A percentile compares a stretch with the other conserved stretches of the same genome.
These are phyloP conservation scores for Palythoa heliodiscus DNA, from an alignment of 92 coral and sea anemone species.

Conservation along the genomic window DNA sequence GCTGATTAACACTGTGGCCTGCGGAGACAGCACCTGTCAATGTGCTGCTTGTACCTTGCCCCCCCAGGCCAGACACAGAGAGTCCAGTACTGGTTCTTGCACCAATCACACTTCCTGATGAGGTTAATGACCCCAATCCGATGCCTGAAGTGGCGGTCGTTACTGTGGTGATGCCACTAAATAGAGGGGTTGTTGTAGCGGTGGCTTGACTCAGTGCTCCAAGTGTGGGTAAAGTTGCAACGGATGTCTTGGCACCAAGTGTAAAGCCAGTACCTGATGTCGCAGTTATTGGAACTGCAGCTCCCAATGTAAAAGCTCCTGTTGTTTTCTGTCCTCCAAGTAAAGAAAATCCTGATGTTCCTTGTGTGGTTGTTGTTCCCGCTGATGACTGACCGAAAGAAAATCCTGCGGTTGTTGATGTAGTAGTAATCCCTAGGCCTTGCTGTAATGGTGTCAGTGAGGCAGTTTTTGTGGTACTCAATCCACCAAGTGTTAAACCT, in stretches of 20 bases:
- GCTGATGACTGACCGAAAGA: conserved; percentile 25
- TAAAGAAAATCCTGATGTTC: conserved; percentile 18
- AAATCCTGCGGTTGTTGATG: not conserved
- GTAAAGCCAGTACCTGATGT: conserved; percentile 23
- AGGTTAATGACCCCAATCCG: conserved; percentile 10
- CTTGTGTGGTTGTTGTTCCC: conserved; percentile 4
- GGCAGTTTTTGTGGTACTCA: conserved; percentile 12
- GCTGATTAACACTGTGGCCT: not conserved
- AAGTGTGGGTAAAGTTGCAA: not conserved
- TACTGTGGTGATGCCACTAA: conserved; percentile 1
- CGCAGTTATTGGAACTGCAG: not conserved
- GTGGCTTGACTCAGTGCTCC: conserved; percentile 4
- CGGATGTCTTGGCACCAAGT: conserved; percentile 28
- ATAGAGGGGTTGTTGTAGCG: conserved; percentile 36
- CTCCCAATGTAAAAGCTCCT: conserved; percentile 12
- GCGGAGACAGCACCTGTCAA: not conserved
- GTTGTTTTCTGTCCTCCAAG: conserved; percentile 38
- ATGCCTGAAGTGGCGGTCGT: conserved; percentile 18
- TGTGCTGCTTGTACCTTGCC: conserved; percentile 21
- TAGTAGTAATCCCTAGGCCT: not conserved
- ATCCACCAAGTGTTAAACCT: conserved; percentile 24
- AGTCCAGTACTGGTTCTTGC: not conserved
- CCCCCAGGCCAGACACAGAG: conserved; percentile 26
- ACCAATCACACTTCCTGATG: conserved; percentile 21
- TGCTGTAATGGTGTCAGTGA: conserved; percentile 21